A percentile compares a stretch with the other conserved stretches of the same genome.
phyloP scores from a whole-genome alignment of 92 coral and sea anemone genomes.

The Virgularia gustaviana region DNA sequence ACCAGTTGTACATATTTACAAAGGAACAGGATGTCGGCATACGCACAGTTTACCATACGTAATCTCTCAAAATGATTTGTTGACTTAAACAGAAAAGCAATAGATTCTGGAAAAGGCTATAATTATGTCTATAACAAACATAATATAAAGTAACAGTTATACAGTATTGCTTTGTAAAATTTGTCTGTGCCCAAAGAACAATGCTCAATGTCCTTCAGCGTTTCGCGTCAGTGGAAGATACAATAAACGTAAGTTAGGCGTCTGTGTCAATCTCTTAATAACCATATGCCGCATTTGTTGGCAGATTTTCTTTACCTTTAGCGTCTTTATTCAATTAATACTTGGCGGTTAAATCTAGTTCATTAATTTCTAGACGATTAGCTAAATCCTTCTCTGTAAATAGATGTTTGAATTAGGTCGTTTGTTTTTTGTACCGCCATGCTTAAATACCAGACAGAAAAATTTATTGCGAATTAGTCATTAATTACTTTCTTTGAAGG shows the following conservation, averaged over 20 bases:
- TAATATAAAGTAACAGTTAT: neutral
- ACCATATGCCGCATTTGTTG: too few species aligned
- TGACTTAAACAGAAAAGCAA: neutral
- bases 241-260: too few species aligned
- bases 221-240: too few species aligned
- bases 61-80: neutral
- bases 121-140: neutral
- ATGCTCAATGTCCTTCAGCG: too few species aligned
- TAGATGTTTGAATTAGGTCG: neutral
- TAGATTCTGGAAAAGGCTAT: neutral
- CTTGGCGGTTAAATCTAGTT: neutral
- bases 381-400: constrained; percentile 10
- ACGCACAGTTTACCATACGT: too few species aligned
- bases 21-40: too few species aligned
- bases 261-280: too few species aligned
- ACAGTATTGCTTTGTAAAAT: neutral
- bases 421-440: neutral
- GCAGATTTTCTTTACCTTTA: too few species aligned
- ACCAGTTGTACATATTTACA: too few species aligned
- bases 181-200: too few species aligned
- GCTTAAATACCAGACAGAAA: neutral
- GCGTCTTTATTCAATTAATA: too few species aligned
- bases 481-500: neutral
- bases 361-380: constrained; percentile 3
- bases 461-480: neutral